Conservation (phyloP, 2,113 vertebrate species). For the Geococcyx californianus region DNA sequence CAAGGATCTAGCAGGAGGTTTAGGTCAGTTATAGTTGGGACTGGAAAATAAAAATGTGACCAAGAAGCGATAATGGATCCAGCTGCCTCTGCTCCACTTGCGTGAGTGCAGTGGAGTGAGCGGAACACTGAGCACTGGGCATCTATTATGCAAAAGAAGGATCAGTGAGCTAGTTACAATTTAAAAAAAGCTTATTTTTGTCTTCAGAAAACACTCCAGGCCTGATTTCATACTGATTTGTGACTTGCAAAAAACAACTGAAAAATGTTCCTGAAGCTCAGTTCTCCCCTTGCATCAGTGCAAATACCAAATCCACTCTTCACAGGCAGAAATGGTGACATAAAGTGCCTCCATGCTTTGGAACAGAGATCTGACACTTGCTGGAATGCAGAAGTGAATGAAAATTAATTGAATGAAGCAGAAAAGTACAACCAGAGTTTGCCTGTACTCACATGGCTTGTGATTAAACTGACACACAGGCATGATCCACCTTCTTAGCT, state of each 20-base stretch:
- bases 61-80: background rate
- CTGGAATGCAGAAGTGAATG: background rate
- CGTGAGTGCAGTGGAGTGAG: background rate
- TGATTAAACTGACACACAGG: background rate
- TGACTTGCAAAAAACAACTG: background rate
- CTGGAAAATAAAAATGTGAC: background rate
- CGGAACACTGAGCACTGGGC: background rate
- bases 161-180: background rate
- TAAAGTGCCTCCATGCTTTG: background rate
- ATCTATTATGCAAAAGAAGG: background rate
- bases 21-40: background rate
- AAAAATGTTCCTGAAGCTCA: background rate
- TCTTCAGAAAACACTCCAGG: background rate
- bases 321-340: background rate
- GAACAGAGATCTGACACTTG: background rate
- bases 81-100: background rate
- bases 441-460: background rate
- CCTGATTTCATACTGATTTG: background rate
- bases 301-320: background rate
- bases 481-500: background rate
- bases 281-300: background rate
- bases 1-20: background rate
- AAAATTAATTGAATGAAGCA: background rate
- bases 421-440: background rate
- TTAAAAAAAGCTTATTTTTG: background rate